phyloP scores from a whole-genome alignment of 2,797 vertebrate genomes.

The Lagocephalus sceleratus region DNA sequence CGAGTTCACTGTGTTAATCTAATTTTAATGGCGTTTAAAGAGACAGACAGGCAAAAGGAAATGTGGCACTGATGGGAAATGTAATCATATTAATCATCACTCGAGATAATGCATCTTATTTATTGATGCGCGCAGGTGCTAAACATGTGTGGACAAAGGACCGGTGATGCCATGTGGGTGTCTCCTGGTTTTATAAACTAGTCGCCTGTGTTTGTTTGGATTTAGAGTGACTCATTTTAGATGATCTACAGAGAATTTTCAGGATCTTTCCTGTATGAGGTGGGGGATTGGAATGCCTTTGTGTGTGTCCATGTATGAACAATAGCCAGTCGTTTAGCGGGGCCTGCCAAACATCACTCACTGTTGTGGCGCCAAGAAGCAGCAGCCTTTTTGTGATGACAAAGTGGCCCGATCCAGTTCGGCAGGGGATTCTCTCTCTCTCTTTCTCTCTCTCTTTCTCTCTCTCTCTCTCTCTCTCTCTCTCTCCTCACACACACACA shows the following conservation, averaged over 20 bases:
- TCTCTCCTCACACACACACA: no score
- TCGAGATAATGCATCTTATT: conserved; percentile 61
- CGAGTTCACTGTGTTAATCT: conserved; percentile 42
- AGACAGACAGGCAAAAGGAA: conserved; percentile 25
- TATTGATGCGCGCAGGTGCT: conserved; percentile 54
- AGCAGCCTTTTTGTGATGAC: conserved; percentile 63
- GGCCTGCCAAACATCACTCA: conserved; percentile 66
- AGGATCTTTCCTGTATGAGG: conserved; percentile 12
- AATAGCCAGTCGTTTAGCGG: conserved; percentile 43
- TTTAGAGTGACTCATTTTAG: no score
- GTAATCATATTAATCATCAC: conserved; percentile 59
- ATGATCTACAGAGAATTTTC: neutral
- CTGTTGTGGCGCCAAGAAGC: conserved; percentile 58
- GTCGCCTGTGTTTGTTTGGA: no score
- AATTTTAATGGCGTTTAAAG: conserved; percentile 62
- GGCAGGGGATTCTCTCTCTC: conserved; percentile 25
- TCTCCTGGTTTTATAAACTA: neutral
- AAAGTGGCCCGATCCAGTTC: conserved; percentile 61
- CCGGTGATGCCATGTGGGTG: conserved; percentile 10
- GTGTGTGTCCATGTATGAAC: conserved; percentile 36
- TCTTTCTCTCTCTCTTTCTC: conserved; percentile 11
- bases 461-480: conserved; percentile 1
- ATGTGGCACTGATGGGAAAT: conserved; percentile 35
- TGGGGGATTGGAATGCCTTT: conserved; percentile 3
- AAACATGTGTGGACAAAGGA: conserved; percentile 32